Evolutionary conservation across 2,888 invertebrate species (phyloP).

Genomic region (Rhogogaster chlorosoma): DNA sequence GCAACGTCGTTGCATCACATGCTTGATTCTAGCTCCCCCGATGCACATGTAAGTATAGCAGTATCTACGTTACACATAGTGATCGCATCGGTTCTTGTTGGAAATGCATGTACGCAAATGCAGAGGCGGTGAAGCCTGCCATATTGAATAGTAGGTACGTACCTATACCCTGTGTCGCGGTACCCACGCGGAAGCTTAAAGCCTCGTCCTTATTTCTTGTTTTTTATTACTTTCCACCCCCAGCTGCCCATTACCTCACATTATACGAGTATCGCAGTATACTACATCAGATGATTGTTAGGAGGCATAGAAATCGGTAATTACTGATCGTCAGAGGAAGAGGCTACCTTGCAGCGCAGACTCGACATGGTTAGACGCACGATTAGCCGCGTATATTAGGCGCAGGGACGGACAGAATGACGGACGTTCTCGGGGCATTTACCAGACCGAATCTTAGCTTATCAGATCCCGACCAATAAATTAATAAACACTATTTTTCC

Average conservation of each 20-base stretch:
- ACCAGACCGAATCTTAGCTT: slow-evolving; percentile 35
- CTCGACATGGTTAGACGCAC: slow-evolving; percentile 14
- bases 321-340: slow-evolving; percentile 28
- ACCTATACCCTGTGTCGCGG: background rate
- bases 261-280: background rate
- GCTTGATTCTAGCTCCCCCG: background rate
- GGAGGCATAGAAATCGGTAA: slow-evolving; percentile 42
- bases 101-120: slow-evolving; percentile 29
- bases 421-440: slow-evolving; percentile 44
- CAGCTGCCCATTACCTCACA: background rate
- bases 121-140: slow-evolving; percentile 44
- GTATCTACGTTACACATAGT: slow-evolving; percentile 32
- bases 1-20: slow-evolving; percentile 20
- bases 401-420: slow-evolving; percentile 29
- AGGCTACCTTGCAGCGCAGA: slow-evolving; percentile 33
- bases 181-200: slow-evolving; percentile 42
- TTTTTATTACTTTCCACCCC: background rate
- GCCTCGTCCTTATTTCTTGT: background rate
- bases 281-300: background rate
- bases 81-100: slow-evolving; percentile 15
- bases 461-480: slow-evolving; percentile 64
- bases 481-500: slow-evolving; percentile 69
- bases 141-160: background rate
- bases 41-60: slow-evolving; percentile 19
- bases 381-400: slow-evolving; percentile 33